phyloP scores from a whole-genome alignment of 2,113 vertebrate species.

The Ptilorrhoa leucosticta region DNA sequence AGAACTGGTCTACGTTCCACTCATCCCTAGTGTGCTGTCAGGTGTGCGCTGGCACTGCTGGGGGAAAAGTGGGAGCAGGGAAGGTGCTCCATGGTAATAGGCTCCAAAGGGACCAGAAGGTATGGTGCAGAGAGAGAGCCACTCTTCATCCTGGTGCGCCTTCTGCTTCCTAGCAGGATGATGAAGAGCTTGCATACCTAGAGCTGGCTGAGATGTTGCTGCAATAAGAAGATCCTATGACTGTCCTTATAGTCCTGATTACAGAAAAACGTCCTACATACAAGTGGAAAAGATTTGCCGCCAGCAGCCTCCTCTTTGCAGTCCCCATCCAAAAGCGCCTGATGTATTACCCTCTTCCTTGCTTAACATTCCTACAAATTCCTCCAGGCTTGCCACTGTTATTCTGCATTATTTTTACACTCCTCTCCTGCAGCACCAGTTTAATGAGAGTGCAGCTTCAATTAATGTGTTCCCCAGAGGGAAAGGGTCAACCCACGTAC shows the following conservation, averaged over 20 bases:
- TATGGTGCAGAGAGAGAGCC: accelerated
- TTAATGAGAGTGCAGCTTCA: slow-evolving; percentile 3
- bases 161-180: not conserved
- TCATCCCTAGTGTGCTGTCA: not conserved
- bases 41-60: not conserved
- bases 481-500: not conserved
- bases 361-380: not conserved
- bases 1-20: not conserved
- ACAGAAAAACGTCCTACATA: not conserved
- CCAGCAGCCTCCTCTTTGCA: not conserved
- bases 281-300: not conserved
- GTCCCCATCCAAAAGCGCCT: not conserved
- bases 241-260: not conserved
- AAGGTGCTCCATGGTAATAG: not conserved
- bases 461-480: not conserved
- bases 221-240: not conserved
- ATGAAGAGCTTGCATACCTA: not conserved
- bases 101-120: not conserved
- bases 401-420: not conserved
- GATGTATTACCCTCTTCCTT: not conserved
- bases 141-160: not conserved
- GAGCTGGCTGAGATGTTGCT: not conserved
- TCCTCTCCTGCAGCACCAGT: not conserved
- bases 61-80: not conserved
- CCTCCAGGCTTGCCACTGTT: not conserved